Percentiles rank a stretch among this genome's conserved stretches.
phyloP scores from a whole-genome alignment of 2,797 vertebrate species.

The Emydoidea blandingii region DNA sequence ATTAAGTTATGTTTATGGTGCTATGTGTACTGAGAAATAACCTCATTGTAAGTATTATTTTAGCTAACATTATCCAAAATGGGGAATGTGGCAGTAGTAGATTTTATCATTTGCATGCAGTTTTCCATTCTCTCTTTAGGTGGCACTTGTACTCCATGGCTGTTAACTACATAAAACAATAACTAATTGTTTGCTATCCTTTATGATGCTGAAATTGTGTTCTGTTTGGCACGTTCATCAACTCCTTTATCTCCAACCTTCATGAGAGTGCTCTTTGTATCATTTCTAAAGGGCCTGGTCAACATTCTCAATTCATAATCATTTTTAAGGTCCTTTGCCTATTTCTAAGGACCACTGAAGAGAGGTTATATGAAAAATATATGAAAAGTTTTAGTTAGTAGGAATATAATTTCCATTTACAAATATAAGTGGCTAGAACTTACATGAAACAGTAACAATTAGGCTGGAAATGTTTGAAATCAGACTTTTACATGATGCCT shows the following conservation, averaged over 20 bases:
- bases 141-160: slow-evolving; percentile 9
- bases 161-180: neutral
- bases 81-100: neutral
- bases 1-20: neutral
- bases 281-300: neutral
- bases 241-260: neutral
- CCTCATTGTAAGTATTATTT: neutral
- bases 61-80: neutral
- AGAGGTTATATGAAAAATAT: neutral
- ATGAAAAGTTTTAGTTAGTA: neutral
- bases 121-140: slow-evolving; percentile 43
- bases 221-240: neutral
- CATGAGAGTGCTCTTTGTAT: neutral
- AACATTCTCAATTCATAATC: neutral
- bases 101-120: neutral
- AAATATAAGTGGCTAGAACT: neutral
- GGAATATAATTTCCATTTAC: neutral
- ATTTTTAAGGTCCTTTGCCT: neutral
- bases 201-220: neutral
- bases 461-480: neutral
- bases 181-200: accelerated
- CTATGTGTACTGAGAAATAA: neutral
- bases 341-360: neutral
- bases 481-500: neutral
- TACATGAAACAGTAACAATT: neutral